These are phyloP conservation scores for Dyspetes luteomarginatus DNA, from an alignment of 2,888 invertebrate species.

Conservation along the genomic window DNA sequence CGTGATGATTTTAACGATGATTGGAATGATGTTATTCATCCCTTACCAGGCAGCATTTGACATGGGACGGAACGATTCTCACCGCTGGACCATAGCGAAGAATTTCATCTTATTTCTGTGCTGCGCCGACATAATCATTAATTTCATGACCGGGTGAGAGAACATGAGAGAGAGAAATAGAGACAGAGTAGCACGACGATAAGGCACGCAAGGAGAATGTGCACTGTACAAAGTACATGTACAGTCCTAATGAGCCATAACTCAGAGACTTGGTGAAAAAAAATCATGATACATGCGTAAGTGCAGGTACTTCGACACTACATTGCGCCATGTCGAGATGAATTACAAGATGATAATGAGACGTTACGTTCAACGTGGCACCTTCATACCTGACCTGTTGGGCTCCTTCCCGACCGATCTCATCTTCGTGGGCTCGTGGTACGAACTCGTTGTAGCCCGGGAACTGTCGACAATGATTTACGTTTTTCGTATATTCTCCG, in stretches of 20 bases:
- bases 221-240: slow-evolving; percentile 54
- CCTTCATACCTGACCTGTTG: slow-evolving; percentile 75
- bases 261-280: slow-evolving; percentile 32
- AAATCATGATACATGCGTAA: slow-evolving; percentile 46
- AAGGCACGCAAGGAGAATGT: slow-evolving; percentile 58
- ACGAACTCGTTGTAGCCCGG: slow-evolving; percentile 69
- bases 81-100: slow-evolving; percentile 73
- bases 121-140: slow-evolving; percentile 78
- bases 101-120: slow-evolving; percentile 75
- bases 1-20: slow-evolving; percentile 77
- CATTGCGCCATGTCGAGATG: slow-evolving; percentile 73
- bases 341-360: slow-evolving; percentile 70
- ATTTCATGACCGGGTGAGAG: slow-evolving; percentile 80
- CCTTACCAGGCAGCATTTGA: slow-evolving; percentile 80
- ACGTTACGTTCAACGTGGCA: slow-evolving; percentile 71
- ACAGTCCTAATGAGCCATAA: slow-evolving; percentile 43
- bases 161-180: slow-evolving; percentile 1
- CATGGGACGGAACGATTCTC: slow-evolving; percentile 55
- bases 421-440: slow-evolving; percentile 72
- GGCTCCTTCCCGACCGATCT: slow-evolving; percentile 79
- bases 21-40: slow-evolving; percentile 72
- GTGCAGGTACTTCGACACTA: slow-evolving; percentile 76
- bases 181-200: slow-evolving; percentile 34
- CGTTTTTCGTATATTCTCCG: slow-evolving; percentile 74
- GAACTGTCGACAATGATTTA: slow-evolving; percentile 73